Evolutionary conservation across 2,888 invertebrate genomes (phyloP).

Genomic region (Phaedon cochleariae): DNA sequence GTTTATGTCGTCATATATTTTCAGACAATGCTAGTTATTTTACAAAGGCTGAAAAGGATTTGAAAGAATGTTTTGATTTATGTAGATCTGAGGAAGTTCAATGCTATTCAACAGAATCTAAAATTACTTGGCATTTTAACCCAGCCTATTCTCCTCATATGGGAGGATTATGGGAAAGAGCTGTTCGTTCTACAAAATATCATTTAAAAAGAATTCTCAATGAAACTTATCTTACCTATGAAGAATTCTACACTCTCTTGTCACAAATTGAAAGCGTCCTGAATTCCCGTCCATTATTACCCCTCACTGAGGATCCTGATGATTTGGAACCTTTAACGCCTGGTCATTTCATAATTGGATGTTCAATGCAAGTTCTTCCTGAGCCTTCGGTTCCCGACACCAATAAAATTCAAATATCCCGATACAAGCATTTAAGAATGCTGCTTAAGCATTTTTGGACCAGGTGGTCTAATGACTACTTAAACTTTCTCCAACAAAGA

Average conservation of each 20-base stretch:
- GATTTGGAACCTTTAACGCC: too few relatives aligned
- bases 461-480: constrained; percentile 46
- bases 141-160: constrained; percentile 5
- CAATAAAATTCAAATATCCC: constrained; percentile 36
- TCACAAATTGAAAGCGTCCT: constrained; percentile 7
- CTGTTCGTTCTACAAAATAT: constrained; percentile 2
- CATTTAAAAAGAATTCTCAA: background rate
- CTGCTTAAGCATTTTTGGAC: constrained; percentile 46
- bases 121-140: constrained; percentile 11
- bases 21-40: constrained; percentile 13
- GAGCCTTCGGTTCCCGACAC: constrained; percentile 46
- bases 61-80: too few relatives aligned
- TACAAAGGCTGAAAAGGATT: constrained; percentile 29
- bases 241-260: constrained; percentile 1
- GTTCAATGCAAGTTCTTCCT: constrained; percentile 46
- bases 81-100: too few relatives aligned
- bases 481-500: constrained; percentile 41
- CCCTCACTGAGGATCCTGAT: too few relatives aligned
- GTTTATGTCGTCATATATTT: constrained; percentile 14
- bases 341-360: background rate
- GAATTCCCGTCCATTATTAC: too few relatives aligned
- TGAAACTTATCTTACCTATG: background rate
- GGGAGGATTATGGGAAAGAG: constrained; percentile 15
- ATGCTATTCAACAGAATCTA: too few relatives aligned
- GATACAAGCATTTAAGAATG: constrained; percentile 44